Percentiles rank a stretch among this genome's conserved stretches.
Evolutionary conservation across 2,888 invertebrate genomes (phyloP).

Genomic region (Geophilus truncorum): DNA sequence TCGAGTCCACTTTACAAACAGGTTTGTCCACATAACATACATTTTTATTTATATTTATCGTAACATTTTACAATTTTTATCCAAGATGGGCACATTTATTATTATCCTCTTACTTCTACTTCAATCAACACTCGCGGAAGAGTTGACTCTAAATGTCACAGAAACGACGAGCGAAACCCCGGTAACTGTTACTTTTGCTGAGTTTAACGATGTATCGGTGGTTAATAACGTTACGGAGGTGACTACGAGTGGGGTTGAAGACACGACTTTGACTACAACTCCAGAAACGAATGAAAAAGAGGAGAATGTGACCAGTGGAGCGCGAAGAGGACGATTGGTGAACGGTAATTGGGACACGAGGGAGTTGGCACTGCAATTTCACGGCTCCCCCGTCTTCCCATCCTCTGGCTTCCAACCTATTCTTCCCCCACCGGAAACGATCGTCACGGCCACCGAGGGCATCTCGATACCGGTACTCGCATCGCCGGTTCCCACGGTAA

Average conservation of each 20-base stretch:
- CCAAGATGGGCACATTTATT: not conserved
- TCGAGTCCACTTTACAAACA: not conserved
- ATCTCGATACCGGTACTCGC: not conserved
- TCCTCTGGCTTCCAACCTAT: conserved; percentile 28
- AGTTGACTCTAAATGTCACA: not conserved
- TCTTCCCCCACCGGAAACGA: not conserved
- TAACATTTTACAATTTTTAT: not conserved
- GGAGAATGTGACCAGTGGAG: conserved; percentile 9
- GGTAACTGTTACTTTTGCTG: not conserved
- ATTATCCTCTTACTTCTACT: not conserved
- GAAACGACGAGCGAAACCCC: not conserved
- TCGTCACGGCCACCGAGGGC: not conserved
- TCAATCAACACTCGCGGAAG: not conserved
- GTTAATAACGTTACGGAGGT: not conserved
- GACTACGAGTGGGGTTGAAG: not conserved
- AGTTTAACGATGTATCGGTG: not conserved
- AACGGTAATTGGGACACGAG: conserved; percentile 31
- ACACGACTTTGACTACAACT: not conserved
- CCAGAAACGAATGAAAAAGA: not conserved
- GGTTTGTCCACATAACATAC: not conserved
- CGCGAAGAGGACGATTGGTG: conserved; percentile 23
- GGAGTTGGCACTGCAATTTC: conserved; percentile 29
- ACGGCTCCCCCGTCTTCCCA: conserved; percentile 30
- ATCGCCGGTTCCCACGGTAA: not conserved
- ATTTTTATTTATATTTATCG: not conserved